Evolutionary conservation across 2,113 vertebrate species (phyloP), one percentile per base, ranked within the genome.

Genomic region (Tragulus kanchil): DNA sequence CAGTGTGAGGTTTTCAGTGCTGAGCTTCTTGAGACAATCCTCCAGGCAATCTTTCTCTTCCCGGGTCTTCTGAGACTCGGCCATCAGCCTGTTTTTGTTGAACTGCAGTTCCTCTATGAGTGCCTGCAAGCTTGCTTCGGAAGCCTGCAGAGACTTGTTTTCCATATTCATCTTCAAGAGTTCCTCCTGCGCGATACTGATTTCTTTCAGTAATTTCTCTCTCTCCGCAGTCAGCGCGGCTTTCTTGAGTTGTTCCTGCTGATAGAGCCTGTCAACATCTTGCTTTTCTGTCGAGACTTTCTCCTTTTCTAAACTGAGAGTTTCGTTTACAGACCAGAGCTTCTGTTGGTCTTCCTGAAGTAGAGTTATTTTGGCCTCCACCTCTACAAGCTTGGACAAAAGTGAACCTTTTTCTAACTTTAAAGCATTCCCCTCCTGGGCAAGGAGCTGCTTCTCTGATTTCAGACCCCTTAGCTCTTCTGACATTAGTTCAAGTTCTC

Each of bases 401-500:
- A 99, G 95, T 23, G 98, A 98, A 58, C 97, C 98, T 98, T 98
- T 99, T 98, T 99, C 99, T 98, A 98, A 98, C 84, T 98, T 99
- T 98, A 99, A 98, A 96, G 98, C 89, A 97, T 98, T 97, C 14
- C 98, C 98, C 97, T 99, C 99, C 98, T 99, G 98, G 58, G 97
- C 98, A 79, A 98, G 95, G 89, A 97, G 98, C 97, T 99, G 99
- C 98, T 99, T 99, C 97, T 99, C 99, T 98, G 99, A 98, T 96
- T 97, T 99, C 98, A 99, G 98, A 98, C 97, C 99, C 98, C 99
- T 99, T 98, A 99, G 97, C 97, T 99, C 98, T 98, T 99, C 99
- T 98, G 99, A 99, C 98, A 99, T 99, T 95, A 98, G 98, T 97
- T 99, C 99, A 98, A 99, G 98, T 97, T 99, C 99, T 99, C 99